Evolutionary conservation across 1,140 invertebrate species (phyloP), one percentile per base, ranked within the genome.

Genomic region (Philaenus spumarius): DNA sequence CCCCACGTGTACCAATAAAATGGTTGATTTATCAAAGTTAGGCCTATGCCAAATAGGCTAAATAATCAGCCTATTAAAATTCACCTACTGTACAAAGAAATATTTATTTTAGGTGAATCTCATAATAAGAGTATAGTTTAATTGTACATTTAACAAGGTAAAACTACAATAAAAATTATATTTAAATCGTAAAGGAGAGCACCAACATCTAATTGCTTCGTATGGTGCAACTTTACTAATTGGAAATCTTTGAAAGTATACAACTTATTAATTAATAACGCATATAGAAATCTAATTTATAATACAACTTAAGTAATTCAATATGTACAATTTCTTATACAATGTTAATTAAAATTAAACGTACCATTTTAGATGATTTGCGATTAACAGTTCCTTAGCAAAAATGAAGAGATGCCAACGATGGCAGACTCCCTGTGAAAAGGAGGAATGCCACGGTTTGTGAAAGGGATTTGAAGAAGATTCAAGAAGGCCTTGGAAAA

Each of bases 321-420:
- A 40, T 39, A 40, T 39, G 42, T 26, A 43, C 12, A 30, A 26
- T 40, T 7, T 7, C 14, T 45, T 26, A 24, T 14, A 15, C n/a
- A 46, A 52, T 12, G 14, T 17, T 39, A 34, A 9, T n/a, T 1
- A 67, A 63, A 60, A 62, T 66, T 62, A 62, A 71, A 82, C 87
- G 76, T 80, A 89, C 87, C 87, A 90, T 90, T 75, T 84, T 89
- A 84, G 87, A 89, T 90, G 87, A 82, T 85, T 80, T 76, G 72
- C 72, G 86, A 90, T 89, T 83, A 80, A 77, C 72, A 66, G 79
- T 77, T 76, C 76, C 74, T 76, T 76, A 76, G 75, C 77, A 74
- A 77, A 81, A 82, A 80, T 80, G 75, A 85, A 83, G 79, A 85
- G 85, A 83, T 84, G 83, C 82, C 84, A 84, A 80, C 81, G 80